Percentiles rank a stretch among this genome's conserved stretches.
These are phyloP conservation scores for Cyclina sinensis DNA, from an alignment of 1,140 invertebrate species.

Conservation along the genomic window DNA sequence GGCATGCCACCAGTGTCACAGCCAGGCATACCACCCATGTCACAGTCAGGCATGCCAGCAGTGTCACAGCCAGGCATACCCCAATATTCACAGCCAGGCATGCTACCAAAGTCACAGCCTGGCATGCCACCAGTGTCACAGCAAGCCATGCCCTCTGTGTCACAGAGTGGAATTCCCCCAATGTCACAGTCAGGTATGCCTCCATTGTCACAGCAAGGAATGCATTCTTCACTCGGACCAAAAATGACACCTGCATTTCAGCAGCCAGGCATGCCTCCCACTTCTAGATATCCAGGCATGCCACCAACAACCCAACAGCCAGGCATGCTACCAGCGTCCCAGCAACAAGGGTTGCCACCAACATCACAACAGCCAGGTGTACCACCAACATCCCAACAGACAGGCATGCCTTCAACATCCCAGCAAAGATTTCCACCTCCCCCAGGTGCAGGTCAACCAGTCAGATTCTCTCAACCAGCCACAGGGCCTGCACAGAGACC, in stretches of 20 bases:
- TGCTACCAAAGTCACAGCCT: background rate
- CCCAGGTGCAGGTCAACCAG: background rate
- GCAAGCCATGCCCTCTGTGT: background rate
- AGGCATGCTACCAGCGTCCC: slow-evolving; percentile 31
- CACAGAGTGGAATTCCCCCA: background rate
- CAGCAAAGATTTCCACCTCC: slow-evolving; percentile 47
- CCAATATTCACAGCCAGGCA: background rate
- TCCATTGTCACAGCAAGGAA: background rate
- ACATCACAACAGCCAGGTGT: background rate
- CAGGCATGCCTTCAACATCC: background rate
- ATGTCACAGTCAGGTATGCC: background rate
- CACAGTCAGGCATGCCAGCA: background rate
- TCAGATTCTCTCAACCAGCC: background rate
- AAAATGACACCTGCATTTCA: too few relatives aligned
- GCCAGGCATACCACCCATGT: background rate
- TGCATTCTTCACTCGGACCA: too few relatives aligned
- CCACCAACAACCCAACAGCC: slow-evolving; percentile 34
- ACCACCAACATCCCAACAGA: background rate
- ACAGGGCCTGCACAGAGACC: background rate
- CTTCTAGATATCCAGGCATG: slow-evolving; percentile 19
- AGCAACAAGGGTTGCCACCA: slow-evolving; percentile 6
- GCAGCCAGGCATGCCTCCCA: slow-evolving; percentile 8
- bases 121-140: background rate
- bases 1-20: background rate
- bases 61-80: background rate